Percentiles rank a stretch among this genome's conserved stretches.
These are phyloP conservation scores for Lucilia sericata DNA, from an alignment of 1,140 invertebrate species.

Conservation along the genomic window DNA sequence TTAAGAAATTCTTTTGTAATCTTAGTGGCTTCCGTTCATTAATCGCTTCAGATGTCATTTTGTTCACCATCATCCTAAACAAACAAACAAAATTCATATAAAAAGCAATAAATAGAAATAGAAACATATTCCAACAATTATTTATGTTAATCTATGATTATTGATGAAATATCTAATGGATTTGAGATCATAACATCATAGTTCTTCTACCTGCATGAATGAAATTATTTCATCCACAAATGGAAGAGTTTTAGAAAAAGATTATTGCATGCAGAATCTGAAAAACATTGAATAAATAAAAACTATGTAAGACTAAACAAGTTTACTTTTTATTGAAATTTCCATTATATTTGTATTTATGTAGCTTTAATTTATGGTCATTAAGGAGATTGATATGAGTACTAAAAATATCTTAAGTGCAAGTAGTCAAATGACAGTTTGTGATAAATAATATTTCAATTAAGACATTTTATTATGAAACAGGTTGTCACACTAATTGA, in stretches of 20 bases:
- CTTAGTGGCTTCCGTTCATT: background rate
- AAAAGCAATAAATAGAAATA: background rate
- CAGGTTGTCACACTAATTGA: slow-evolving; percentile 4
- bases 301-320: background rate
- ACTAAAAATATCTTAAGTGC: slow-evolving; percentile 16
- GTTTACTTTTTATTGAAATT: background rate
- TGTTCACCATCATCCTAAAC: background rate
- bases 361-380: background rate
- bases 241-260: background rate
- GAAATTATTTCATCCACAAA: background rate
- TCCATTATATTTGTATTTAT: background rate
- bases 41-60: background rate
- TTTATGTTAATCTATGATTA: background rate
- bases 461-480: slow-evolving; percentile 6
- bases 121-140: background rate
- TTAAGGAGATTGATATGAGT: background rate
- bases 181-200: background rate
- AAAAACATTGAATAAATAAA: background rate
- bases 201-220: background rate
- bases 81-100: too few relatives aligned
- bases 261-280: background rate
- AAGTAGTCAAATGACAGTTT: slow-evolving; percentile 13
- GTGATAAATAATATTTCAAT: background rate
- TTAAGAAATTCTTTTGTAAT: background rate
- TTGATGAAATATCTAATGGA: background rate